A percentile compares a stretch with the other conserved stretches of the same genome.
phyloP scores from a whole-genome alignment of 2,888 invertebrate genomes.

The Drosophila kambysellisi region DNA sequence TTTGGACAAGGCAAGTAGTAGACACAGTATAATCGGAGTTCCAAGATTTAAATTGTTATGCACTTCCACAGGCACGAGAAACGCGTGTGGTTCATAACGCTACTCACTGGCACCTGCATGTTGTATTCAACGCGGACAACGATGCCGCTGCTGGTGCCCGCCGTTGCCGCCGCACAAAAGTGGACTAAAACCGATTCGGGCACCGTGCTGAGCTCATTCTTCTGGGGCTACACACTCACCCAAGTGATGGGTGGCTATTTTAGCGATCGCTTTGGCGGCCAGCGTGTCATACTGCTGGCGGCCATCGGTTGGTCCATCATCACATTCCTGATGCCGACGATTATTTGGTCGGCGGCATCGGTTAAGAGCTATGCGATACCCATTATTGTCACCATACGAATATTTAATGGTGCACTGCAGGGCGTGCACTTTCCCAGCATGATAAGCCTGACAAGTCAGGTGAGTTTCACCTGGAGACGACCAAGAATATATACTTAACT shows the following conservation, averaged over 20 bases:
- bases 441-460: slow-evolving; percentile 88
- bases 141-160: slow-evolving; percentile 88
- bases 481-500: not conserved
- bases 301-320: slow-evolving; percentile 87
- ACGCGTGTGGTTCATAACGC: slow-evolving; percentile 87
- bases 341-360: slow-evolving; percentile 85
- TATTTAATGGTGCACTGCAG: slow-evolving; percentile 89
- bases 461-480: slow-evolving; percentile 42
- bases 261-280: slow-evolving; percentile 88
- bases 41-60: not conserved
- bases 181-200: slow-evolving; percentile 90
- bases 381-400: slow-evolving; percentile 87
- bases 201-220: slow-evolving; percentile 89
- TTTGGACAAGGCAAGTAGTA: slow-evolving; percentile 83
- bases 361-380: slow-evolving; percentile 85
- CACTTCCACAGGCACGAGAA: slow-evolving; percentile 85
- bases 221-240: slow-evolving; percentile 91
- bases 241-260: slow-evolving; percentile 87
- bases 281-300: slow-evolving; percentile 88
- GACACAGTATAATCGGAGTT: not conserved
- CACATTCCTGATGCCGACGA: slow-evolving; percentile 87
- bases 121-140: slow-evolving; percentile 89
- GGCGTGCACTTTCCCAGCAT: slow-evolving; percentile 90
- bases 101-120: slow-evolving; percentile 88
- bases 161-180: slow-evolving; percentile 88